Evolutionary conservation across 2,888 invertebrate genomes (phyloP).

Genomic region (Tipula lateralis): DNA sequence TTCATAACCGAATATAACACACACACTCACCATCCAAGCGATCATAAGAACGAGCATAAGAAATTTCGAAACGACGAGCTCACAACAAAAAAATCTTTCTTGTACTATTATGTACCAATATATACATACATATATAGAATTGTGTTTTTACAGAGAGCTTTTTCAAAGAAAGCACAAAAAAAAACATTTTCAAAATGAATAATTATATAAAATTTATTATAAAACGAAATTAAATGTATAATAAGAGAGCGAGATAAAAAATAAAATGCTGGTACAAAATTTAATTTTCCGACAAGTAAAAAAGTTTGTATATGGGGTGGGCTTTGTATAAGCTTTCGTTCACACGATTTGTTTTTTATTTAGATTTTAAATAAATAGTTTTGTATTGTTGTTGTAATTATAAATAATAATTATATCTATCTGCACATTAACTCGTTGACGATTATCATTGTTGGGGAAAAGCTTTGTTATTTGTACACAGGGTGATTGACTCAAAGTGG

Average conservation of each 20-base stretch:
- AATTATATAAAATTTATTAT: constrained; percentile 5
- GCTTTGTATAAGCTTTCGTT: background rate
- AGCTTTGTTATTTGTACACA: background rate
- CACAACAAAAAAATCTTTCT: background rate
- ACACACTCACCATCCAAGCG: background rate
- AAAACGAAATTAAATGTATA: constrained; percentile 11
- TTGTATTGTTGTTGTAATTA: background rate
- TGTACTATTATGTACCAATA: background rate
- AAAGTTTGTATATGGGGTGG: background rate
- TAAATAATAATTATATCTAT: background rate
- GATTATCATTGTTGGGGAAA: background rate
- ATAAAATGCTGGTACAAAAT: constrained; percentile 6
- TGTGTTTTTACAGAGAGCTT: background rate
- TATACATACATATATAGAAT: background rate
- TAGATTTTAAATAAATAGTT: background rate
- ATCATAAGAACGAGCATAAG: background rate
- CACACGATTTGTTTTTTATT: background rate
- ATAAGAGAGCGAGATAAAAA: background rate
- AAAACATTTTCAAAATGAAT: background rate
- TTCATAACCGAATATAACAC: background rate
- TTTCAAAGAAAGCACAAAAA: constrained; percentile 15
- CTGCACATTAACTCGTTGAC: background rate
- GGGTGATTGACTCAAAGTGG: no score
- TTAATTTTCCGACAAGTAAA: background rate
- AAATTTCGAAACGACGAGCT: no score